Evolutionary conservation across 2,888 invertebrate genomes (phyloP).

Genomic region (Ophion obscuratus): DNA sequence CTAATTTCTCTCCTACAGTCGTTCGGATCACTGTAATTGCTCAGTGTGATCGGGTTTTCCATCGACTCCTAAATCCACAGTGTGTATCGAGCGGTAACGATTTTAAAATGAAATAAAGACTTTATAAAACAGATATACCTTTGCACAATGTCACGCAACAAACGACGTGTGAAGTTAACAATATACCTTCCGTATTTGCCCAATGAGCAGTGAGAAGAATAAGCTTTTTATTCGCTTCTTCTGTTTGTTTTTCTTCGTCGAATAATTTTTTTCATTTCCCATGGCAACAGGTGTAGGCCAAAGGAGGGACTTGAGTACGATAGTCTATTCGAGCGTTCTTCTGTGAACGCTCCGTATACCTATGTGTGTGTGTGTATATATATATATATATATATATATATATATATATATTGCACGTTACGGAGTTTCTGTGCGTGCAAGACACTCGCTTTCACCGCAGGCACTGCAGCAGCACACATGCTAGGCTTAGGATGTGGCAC

Average conservation of each 20-base stretch:
- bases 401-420: conserved; percentile 24
- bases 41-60: no score
- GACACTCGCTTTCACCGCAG: conserved; percentile 70
- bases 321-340: conserved; percentile 27
- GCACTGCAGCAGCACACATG: conserved; percentile 49
- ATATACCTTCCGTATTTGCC: conserved; percentile 13
- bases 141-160: no score
- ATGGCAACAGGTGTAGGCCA: conserved; percentile 24
- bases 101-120: no score
- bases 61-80: no score
- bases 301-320: conserved; percentile 15
- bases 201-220: conserved; percentile 23
- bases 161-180: not conserved
- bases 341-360: not conserved
- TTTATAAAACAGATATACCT: no score
- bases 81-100: no score
- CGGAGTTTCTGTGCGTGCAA: conserved; percentile 61
- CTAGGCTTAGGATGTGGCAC: conserved; percentile 25
- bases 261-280: conserved; percentile 44
- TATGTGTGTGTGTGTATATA: conserved; percentile 1
- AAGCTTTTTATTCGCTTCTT: not conserved
- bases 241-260: conserved; percentile 10
- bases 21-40: no score
- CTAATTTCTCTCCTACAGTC: no score
- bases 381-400: not conserved